Evolutionary conservation across 2,888 invertebrate species (phyloP).

Genomic region (Apamea anceps): DNA sequence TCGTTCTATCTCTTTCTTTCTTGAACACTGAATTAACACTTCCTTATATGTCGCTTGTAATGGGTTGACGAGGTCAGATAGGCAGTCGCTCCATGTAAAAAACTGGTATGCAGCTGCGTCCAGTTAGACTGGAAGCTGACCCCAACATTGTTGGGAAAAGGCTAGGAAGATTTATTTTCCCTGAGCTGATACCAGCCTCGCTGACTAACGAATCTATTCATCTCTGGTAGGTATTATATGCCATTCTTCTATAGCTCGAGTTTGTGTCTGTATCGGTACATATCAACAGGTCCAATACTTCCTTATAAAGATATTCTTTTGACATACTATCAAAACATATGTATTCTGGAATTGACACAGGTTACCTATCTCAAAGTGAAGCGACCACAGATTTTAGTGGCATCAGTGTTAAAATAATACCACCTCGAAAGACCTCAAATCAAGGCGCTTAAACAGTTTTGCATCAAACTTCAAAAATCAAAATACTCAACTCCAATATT

Average conservation of each 20-base stretch:
- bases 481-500: constrained; percentile 27
- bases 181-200: not conserved
- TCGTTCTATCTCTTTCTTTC: not conserved
- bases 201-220: not conserved
- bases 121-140: not conserved
- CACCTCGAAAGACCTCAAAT: not conserved
- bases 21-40: not conserved
- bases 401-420: not conserved
- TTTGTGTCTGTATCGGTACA: not conserved
- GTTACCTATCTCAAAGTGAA: not conserved
- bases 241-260: not conserved
- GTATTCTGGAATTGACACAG: not conserved
- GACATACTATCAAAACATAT: not conserved
- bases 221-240: not conserved
- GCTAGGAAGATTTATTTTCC: not conserved
- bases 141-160: not conserved
- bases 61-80: not conserved
- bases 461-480: not conserved
- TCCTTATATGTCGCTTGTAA: not conserved
- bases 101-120: not conserved
- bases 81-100: not conserved
- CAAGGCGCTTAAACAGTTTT: constrained; percentile 7
- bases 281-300: not conserved
- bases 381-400: no score
- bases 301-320: not conserved